phyloP scores from a whole-genome alignment of 2,888 invertebrate species.

The Camponotus fellah region DNA sequence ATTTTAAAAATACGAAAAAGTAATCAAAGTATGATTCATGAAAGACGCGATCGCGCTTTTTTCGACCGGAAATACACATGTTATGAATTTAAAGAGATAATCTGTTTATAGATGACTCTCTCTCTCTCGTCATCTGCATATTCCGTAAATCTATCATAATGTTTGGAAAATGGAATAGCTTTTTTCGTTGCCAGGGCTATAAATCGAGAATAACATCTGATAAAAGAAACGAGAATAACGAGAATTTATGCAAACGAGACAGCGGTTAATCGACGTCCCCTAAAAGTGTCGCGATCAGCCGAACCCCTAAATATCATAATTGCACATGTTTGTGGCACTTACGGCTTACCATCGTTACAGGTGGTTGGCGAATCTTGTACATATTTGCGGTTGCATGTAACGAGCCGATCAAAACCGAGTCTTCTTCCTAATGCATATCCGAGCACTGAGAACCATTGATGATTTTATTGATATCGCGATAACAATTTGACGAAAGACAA shows the following conservation, averaged over 20 bases:
- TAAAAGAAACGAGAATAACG: background rate
- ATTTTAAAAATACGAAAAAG: background rate
- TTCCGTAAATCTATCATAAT: conserved; percentile 34
- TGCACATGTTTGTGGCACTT: conserved; percentile 63
- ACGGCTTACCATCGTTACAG: conserved; percentile 66
- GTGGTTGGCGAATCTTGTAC: conserved; percentile 62
- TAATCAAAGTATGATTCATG: conserved; percentile 28
- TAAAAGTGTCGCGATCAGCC: conserved; percentile 1
- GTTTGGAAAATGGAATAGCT: background rate
- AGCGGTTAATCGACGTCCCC: conserved; percentile 46
- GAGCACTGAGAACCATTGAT: conserved; percentile 41
- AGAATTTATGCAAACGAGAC: background rate
- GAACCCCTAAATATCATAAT: conserved; percentile 64
- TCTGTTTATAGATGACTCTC: background rate
- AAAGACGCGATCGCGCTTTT: conserved; percentile 2
- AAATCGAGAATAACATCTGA: conserved; percentile 7
- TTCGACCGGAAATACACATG: conserved; percentile 14
- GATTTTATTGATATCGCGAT: background rate
- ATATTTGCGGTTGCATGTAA: conserved; percentile 55
- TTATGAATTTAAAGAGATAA: conserved; percentile 25
- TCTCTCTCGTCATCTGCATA: conserved; percentile 15
- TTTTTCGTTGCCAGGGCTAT: background rate
- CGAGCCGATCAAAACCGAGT: conserved; percentile 63
- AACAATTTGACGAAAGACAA: background rate
- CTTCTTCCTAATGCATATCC: conserved; percentile 35